Base-by-base conservation (phyloP, 2,888 invertebrate species). In the Dasysyrphus tricinctus region DNA sequence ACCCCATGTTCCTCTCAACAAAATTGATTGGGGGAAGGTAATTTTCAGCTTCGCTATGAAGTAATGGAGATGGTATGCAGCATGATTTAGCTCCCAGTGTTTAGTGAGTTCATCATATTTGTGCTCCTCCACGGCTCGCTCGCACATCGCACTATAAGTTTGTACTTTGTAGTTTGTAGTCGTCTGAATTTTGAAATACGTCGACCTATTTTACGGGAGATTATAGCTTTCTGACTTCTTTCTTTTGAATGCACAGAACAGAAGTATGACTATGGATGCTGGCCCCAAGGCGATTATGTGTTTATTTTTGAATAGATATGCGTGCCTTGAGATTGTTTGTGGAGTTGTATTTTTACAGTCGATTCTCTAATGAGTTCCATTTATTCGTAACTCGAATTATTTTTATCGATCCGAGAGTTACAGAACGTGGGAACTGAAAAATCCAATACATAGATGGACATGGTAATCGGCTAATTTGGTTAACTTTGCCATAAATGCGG, bases 11-110 rank as follows among this genome's bases (percentile, higher is more conserved):
- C 32, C 12, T 16, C 44, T 11, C 14, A 54, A 51, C 16, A 44
- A 24, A 69, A 74, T 54, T 65, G 74, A 69, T 44, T 44, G 77
- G 42, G 69, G 57, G 42, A 51, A 69, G 57, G 51, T 49, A 49
- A 59, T 78, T 73, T 77, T 57, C 61, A 79, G 73, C 44, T 70
- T 32, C 1, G 24, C 75, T 82, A 82, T 86, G 86, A 82, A 82
- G 86, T 86, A 82, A 82, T 86, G 75, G 24, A 75, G 82, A 86
- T 82, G 82, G 85, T 44, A 85, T 85, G 85, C 81, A 85, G 56
- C 69, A 72, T 51, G 24, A 56, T 49, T 54, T 16, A 47, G 32
- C 54, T 54, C 32, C 12, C 51, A 69, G 39, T 72, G 61, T 67
- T 61, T 59, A 34, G 57, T 54, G 24, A 54, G 59, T 69, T 34